Evolutionary conservation across 2,888 invertebrate genomes (phyloP), one percentile per base, ranked within the genome.

Genomic region (Hypolimnas misippus): DNA sequence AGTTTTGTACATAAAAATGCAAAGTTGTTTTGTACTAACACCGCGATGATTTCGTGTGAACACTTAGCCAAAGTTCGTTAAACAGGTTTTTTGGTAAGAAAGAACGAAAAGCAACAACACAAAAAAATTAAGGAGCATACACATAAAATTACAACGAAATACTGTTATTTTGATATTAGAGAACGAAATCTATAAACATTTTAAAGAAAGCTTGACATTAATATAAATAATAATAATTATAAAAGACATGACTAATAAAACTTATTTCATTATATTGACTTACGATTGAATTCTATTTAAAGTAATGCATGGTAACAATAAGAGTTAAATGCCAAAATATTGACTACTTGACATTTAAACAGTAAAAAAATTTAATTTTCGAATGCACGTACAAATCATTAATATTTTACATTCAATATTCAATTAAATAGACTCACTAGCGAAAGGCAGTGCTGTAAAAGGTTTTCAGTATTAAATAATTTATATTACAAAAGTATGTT

Each of bases 1-100:
- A 52, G 33, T 44, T 62, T 62, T 62, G 62, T 62, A 57, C 62
- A 56, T 46, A 57, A 62, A 62, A 62, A 46, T 62, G 62, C 57
- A 51, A 57, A 42, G 42, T 52, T 52, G 29, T 61, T 60, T 62
- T 62, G 62, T 62, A 62, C 62, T 57, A 44, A 52, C 29, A 19
- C 17, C 12, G 12, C 31, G 10, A 52, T 35, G 29, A 29, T 25
- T 49, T 46, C 3, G 0, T 46, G 21, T 21, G 5, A 46, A 21
- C 42, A 17, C 3, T 6, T 10, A 17, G 12, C 44, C 35, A n/a
- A 38, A 38, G 33, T 8, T 10, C 2, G 2, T 33, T 8, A 8
- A 8, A 33, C 6, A n/a, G n/a, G n/a, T 29, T 29, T 4, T 29
- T 3, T 4, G 6, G 29, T 29, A 29, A 29, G 29, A 29, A 29